These are phyloP conservation scores for Diplosoma virens DNA, from an alignment of 23 tunicate species.

Conservation along the genomic window DNA sequence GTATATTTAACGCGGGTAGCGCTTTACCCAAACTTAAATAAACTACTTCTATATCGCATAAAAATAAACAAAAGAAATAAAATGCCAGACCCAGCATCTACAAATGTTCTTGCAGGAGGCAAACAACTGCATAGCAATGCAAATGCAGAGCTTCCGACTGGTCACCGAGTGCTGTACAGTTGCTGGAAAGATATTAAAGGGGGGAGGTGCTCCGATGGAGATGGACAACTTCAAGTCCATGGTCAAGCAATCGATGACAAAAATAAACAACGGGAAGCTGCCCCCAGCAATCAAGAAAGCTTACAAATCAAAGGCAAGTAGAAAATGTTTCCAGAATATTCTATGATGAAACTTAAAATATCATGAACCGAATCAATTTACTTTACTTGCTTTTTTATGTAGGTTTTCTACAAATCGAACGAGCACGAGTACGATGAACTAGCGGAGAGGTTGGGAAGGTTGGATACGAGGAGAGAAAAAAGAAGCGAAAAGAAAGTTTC, in stretches of 20 bases:
- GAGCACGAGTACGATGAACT: slow-evolving; percentile 19
- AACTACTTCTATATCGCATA: neutral
- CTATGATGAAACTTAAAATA: neutral
- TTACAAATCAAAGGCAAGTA: slow-evolving; percentile 47
- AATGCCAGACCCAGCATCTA: neutral
- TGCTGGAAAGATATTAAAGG: slow-evolving; percentile 40
- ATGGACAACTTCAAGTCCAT: slow-evolving; percentile 53
- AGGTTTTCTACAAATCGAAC: slow-evolving; percentile 16
- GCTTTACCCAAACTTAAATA: too few relatives aligned
- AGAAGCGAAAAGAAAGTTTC: neutral
- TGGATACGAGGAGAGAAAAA: neutral
- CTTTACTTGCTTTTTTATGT: neutral
- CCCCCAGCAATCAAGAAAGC: slow-evolving; percentile 39
- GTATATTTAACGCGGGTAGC: neutral
- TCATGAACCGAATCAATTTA: neutral
- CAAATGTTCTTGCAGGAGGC: slow-evolving; percentile 41
- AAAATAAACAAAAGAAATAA: neutral
- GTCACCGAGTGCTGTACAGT: slow-evolving; percentile 61
- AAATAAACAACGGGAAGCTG: slow-evolving; percentile 36
- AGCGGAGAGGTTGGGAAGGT: slow-evolving; percentile 28
- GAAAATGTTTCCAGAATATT: neutral
- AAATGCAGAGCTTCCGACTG: slow-evolving; percentile 45
- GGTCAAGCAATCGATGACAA: slow-evolving; percentile 51
- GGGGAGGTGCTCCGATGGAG: slow-evolving; percentile 70
- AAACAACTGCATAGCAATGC: slow-evolving; percentile 39